These are phyloP conservation scores for Eupithecia dodoneata DNA, from an alignment of 2,888 invertebrate genomes.

Conservation along the genomic window DNA sequence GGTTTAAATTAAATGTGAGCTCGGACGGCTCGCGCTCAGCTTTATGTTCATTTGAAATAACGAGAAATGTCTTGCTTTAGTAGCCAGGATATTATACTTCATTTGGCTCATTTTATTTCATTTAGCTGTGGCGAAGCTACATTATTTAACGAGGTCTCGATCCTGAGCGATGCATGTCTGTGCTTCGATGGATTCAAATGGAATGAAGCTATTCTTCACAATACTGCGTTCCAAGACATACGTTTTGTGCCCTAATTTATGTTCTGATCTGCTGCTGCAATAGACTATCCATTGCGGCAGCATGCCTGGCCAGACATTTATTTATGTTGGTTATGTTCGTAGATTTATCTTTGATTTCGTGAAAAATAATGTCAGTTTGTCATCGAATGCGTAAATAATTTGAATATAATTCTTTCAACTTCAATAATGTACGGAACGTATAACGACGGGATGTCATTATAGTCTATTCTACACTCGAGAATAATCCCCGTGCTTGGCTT, in stretches of 20 bases:
- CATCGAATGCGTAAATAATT: no score
- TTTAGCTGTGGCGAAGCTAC: not conserved
- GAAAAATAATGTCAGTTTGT: no score
- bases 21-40: conserved; percentile 1
- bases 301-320: no score
- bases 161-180: not conserved
- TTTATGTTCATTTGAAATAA: not conserved
- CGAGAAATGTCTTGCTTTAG: not conserved
- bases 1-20: not conserved
- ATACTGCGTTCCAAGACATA: not conserved
- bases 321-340: no score
- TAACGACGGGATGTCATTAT: no score
- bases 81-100: not conserved
- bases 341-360: no score
- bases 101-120: not conserved
- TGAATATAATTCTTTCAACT: no score
- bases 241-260: not conserved
- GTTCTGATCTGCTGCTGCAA: no score
- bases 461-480: no score
- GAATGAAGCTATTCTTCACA: not conserved
- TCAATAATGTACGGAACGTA: no score
- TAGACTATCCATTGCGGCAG: no score
- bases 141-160: not conserved
- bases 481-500: no score
- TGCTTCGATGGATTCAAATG: not conserved